phyloP scores from a whole-genome alignment of 92 coral and sea anemone genomes.

The Zoanthus gigantus region DNA sequence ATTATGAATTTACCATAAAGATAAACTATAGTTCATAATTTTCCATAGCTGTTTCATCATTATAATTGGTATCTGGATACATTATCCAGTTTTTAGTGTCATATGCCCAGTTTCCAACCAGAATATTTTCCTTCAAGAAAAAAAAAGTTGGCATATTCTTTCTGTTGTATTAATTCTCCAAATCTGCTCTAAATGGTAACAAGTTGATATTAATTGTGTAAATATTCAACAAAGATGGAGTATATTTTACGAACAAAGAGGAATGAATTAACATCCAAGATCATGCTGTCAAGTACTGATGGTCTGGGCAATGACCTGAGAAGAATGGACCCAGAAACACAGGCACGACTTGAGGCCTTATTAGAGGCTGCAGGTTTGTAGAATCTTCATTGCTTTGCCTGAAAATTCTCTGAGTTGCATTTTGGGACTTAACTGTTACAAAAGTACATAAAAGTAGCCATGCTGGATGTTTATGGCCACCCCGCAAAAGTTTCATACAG shows the following conservation, averaged over 20 bases:
- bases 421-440: not conserved
- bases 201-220: not conserved
- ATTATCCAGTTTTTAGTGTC: no score
- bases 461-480: no score
- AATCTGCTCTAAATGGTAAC: not conserved
- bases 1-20: no score
- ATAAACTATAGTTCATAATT: no score
- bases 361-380: conserved; percentile 96
- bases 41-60: no score
- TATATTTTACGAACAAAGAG: conserved; percentile 92
- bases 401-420: not conserved
- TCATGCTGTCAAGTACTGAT: conserved; percentile 91
- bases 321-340: conserved; percentile 99
- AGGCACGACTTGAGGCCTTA: conserved; percentile 94
- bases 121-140: no score
- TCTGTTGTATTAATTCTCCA: not conserved
- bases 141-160: no score
- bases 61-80: no score
- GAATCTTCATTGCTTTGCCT: not conserved
- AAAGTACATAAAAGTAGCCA: no score
- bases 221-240: conserved; percentile 74
- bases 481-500: no score
- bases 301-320: conserved; percentile 85
- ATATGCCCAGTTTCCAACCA: no score
- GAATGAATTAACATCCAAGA: conserved; percentile 93